Base-by-base conservation (phyloP, 2,888 invertebrate genomes). In the Tineola bisselliella region DNA sequence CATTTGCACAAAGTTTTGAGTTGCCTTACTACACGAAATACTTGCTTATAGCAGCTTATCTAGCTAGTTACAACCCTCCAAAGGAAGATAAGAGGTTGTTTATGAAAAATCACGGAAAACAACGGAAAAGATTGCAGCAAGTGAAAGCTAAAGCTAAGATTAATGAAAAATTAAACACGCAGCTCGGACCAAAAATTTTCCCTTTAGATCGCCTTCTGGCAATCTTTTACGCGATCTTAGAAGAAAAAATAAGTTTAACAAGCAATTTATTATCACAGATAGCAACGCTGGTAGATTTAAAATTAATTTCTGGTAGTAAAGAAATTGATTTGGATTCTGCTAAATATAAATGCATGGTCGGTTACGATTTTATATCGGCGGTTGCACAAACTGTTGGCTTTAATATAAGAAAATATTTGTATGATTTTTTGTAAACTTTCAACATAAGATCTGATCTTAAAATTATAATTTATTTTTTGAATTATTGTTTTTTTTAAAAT, bases 31-130 rank as follows among this genome's bases (percentile, higher is more conserved):
- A 95, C 78, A 94, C 95, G 0, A 97, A 97, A 77, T 97, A 91
- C 75, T 87, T 98, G 38, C 83, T 98, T 2, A 94, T 98, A 25
- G 95, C 97, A 8, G 94, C 96, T 0, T 98, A 95, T 74, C 84
- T 98, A 63, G 97, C 97, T 0, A 97, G 97, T 33, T 95, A 97
- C 75, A 97, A 97, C 77, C 94, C 97, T 0, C 90, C 93, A 0
- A 94, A 94, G 67, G 92, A 94, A 66, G 98, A 98, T 74, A 95
- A 93, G 71, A 86, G 94, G 57, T 84, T 97, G 54, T 97, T 96
- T 75, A 90, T 95, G 77, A 96, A 96, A 79, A 79, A 91, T 67
- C 92, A 92, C 66, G 92, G 91, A 0, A 94, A 92, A 70, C 91
- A 90, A 67, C 89, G 88, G n/a, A 94, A 92, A 67, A 87, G 89